A percentile compares a stretch with the other conserved stretches of the same genome.
Conservation (phyloP, 2,888 invertebrate species). For the Lasioglossum leucozonium region DNA sequence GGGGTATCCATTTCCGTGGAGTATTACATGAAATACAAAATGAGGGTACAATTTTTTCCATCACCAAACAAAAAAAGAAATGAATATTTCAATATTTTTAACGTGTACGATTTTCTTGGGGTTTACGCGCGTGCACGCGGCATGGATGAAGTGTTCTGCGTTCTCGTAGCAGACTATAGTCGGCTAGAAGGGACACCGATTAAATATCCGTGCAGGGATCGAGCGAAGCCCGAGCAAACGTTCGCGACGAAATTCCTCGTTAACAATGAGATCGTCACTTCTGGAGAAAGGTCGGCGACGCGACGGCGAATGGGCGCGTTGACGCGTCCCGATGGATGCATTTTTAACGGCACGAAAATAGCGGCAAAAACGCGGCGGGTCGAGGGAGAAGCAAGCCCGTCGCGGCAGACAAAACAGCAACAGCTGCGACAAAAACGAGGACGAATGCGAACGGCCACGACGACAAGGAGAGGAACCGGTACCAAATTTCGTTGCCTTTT, state of each 20-base stretch:
- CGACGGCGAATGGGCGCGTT: conserved; percentile 75
- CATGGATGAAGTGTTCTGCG: neutral
- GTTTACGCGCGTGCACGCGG: too few species aligned
- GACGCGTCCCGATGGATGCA: conserved; percentile 81
- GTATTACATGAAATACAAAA: neutral
- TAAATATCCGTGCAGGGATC: too few species aligned
- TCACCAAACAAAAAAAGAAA: neutral
- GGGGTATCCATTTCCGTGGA: too few species aligned
- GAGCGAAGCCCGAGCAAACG: neutral
- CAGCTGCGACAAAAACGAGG: conserved; percentile 77
- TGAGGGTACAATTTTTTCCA: neutral
- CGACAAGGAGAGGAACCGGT: conserved; percentile 51
- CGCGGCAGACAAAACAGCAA: conserved; percentile 80
- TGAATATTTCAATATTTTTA: neutral
- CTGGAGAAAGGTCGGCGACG: conserved; percentile 67
- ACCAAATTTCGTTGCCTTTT: conserved; percentile 65
- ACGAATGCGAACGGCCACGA: conserved; percentile 59
- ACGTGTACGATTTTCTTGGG: neutral
- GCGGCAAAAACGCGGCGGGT: conserved; percentile 72
- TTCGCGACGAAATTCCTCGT: conserved; percentile 22
- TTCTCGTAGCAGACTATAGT: neutral
- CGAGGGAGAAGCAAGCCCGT: conserved; percentile 45
- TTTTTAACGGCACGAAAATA: conserved; percentile 84
- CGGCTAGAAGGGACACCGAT: neutral
- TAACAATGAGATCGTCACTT: conserved; percentile 27